Conservation (phyloP, 2,797 vertebrate species). For the Schizothorax lantsangensis region DNA sequence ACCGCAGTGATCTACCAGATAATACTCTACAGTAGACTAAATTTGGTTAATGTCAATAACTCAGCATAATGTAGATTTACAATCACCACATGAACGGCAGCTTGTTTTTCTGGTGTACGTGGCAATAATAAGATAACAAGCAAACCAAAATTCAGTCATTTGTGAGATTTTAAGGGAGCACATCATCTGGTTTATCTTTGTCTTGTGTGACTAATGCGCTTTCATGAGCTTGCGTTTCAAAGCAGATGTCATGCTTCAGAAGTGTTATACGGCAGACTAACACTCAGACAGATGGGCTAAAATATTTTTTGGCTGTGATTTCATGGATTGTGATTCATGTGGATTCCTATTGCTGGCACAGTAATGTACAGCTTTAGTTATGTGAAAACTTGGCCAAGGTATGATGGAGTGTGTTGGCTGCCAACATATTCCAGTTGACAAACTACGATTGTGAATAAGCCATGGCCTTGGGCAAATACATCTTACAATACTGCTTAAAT, state of each 20-base stretch:
- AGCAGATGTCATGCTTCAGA: constrained; percentile 47
- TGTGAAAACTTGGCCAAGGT: constrained; percentile 34
- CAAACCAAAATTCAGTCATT: constrained; percentile 13
- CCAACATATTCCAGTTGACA: constrained; percentile 38
- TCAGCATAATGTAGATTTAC: constrained; percentile 16
- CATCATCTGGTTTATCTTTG: constrained; percentile 45
- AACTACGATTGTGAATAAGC: constrained; percentile 30
- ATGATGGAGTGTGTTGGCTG: not conserved
- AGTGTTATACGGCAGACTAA: constrained; percentile 27
- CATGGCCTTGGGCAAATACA: not conserved
- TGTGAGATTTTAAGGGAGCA: constrained; percentile 6
- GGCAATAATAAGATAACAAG: constrained; percentile 33
- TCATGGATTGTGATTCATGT: constrained; percentile 26
- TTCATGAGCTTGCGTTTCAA: constrained; percentile 28
- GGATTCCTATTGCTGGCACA: constrained; percentile 47
- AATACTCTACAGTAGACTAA: not conserved
- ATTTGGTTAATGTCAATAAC: constrained; percentile 8
- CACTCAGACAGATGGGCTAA: constrained; percentile 33
- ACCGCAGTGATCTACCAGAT: constrained; percentile 11
- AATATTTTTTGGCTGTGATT: constrained; percentile 39
- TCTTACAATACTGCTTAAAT: constrained; percentile 13
- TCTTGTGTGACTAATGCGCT: constrained; percentile 36
- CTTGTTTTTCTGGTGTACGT: constrained; percentile 24
- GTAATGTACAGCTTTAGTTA: constrained; percentile 33
- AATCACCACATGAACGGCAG: not conserved